Conservation (phyloP, 1,140 invertebrate genomes). For the Hypothenemus hampei region DNA sequence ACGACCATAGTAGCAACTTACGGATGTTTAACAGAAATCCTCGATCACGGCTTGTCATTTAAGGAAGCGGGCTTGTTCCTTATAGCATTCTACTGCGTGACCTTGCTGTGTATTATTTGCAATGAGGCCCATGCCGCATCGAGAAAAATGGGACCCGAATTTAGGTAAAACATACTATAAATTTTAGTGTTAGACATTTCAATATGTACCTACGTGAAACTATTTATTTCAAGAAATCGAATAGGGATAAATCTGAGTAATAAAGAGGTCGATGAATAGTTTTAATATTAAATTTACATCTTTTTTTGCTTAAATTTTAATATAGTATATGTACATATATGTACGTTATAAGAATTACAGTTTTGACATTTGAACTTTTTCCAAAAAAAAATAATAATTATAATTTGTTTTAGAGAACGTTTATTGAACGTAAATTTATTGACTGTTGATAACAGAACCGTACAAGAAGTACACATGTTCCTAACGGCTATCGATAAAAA, state of each 20-base stretch:
- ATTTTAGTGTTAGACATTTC: no score
- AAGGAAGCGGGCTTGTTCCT: conserved; percentile 64
- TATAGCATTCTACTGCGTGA: conserved; percentile 63
- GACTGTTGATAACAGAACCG: conserved; percentile 54
- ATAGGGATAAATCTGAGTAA: no score
- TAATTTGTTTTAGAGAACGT: conserved; percentile 47
- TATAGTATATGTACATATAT: no score
- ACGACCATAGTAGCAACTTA: conserved; percentile 64
- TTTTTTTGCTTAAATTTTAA: no score
- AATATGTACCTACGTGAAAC: not conserved
- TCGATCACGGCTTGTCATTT: conserved; percentile 61
- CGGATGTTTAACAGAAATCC: conserved; percentile 60
- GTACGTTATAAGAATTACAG: no score
- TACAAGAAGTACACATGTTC: conserved; percentile 64
- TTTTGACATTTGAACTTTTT: no score
- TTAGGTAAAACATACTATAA: conserved; percentile 34
- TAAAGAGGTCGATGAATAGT: no score
- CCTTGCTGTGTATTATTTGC: conserved; percentile 61
- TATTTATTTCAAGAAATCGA: not conserved
- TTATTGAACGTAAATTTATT: conserved; percentile 60
- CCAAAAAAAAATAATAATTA: no score
- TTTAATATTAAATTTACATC: no score
- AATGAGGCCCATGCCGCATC: conserved; percentile 64
- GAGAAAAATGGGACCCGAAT: conserved; percentile 59
- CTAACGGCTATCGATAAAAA: conserved; percentile 66